phyloP scores from a whole-genome alignment of 2,797 vertebrate genomes.

The Clarias fuscus region DNA sequence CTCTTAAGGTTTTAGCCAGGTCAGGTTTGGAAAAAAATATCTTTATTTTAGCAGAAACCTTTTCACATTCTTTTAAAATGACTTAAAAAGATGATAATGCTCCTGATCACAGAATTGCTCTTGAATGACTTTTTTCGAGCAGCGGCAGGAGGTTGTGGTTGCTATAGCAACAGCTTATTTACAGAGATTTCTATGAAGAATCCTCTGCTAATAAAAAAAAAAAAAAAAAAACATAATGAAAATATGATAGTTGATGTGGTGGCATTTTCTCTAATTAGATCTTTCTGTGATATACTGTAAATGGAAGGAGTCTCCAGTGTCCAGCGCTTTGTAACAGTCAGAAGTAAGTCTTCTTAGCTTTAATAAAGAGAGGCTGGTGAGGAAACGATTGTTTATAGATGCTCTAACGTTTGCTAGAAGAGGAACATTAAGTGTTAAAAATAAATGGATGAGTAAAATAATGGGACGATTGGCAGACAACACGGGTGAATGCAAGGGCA shows the following conservation, averaged over 20 bases:
- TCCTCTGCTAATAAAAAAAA: background rate
- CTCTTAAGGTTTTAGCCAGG: background rate
- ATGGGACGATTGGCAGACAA: no score
- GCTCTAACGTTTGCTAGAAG: no score
- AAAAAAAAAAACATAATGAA: no score
- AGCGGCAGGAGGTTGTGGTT: background rate
- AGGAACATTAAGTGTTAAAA: no score
- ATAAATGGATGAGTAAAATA: background rate
- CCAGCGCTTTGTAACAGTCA: no score
- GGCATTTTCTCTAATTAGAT: no score
- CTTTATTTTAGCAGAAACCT: background rate
- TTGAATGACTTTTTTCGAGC: background rate
- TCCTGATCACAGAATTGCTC: background rate
- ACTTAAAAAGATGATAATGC: background rate
- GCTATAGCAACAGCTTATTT: background rate
- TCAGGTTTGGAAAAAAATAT: background rate
- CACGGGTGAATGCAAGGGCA: background rate
- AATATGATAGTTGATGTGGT: no score
- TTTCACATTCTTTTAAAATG: background rate
- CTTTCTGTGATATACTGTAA: no score
- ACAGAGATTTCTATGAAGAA: background rate
- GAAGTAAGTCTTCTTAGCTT: no score
- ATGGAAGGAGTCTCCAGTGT: no score
- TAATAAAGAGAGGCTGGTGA: no score
- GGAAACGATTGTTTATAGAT: no score